These are phyloP conservation scores for Actenoides lindsayi DNA, from an alignment of 2,113 vertebrate species.

Conservation along the genomic window DNA sequence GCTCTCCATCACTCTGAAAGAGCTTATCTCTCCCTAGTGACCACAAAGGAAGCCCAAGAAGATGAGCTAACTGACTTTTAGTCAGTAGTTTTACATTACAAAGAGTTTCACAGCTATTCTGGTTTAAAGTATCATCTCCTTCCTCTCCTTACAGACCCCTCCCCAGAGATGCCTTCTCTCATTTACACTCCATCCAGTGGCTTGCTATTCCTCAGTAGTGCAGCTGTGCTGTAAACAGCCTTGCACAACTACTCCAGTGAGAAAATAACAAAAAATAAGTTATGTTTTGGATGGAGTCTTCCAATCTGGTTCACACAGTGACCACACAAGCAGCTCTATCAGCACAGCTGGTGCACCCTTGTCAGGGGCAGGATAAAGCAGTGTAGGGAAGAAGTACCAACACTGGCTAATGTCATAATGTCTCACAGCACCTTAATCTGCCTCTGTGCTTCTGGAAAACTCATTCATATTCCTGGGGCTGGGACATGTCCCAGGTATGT, in stretches of 20 bases:
- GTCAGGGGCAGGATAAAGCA: not conserved
- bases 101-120: conserved; percentile 11
- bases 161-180: not conserved
- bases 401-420: not conserved
- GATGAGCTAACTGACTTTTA: conserved; percentile 1
- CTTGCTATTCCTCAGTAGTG: not conserved
- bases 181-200: not conserved
- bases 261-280: conserved; percentile 1
- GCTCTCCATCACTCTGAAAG: conserved; percentile 11
- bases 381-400: not conserved
- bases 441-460: not conserved
- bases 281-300: not conserved
- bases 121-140: not conserved
- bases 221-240: conserved; percentile 14
- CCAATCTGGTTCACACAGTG: not conserved
- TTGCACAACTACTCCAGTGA: not conserved
- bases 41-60: not conserved
- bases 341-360: not conserved
- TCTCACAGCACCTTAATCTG: not conserved
- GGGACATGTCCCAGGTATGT: not conserved
- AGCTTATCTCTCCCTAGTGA: conserved; percentile 11
- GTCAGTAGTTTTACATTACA: not conserved
- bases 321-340: not conserved
- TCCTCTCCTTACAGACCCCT: not conserved
- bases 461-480: not conserved